Base-by-base conservation (phyloP, 2,113 vertebrate genomes). In the Osmerus eperlanus region DNA sequence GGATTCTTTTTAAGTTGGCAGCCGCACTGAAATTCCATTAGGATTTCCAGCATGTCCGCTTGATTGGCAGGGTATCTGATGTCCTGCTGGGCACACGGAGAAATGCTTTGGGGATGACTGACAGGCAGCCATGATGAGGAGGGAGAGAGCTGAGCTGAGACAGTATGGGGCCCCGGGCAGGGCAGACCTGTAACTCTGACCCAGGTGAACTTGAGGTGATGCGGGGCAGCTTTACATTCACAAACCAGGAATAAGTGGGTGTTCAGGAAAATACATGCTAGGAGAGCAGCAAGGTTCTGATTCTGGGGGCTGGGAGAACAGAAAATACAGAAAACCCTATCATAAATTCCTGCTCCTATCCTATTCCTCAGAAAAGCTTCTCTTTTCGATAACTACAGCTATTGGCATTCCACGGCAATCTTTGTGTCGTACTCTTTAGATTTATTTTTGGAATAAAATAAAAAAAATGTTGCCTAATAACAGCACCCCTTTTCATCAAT, bases 81-180 rank as follows among this genome's bases (percentile, higher is more conserved):
- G 67, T 74, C 56, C 41, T 56, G 63, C 28, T 52, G 64, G 65
- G 54, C 19, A 51, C 21, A 19, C 28, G 21, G 52, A 28, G 68
- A 73, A 73, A 73, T 55, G 62, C 67, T 58, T 28, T 56, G 14
- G 52, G 59, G 41, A 56, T 71, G 56, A 81, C 52, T 67, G 65
- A 55, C 54, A 69, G 58, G 64, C 54, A 51, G 11, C 16, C 36
- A 2, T 19, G 65, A 66, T 66, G 54, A 56, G 23, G 64, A 16
- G 51, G 16, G 54, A 28, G 63, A 23, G 7, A 19, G 18, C 56
- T 11, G 19, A 11, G 58, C 19, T 59, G 8, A 9, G 19, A 59
- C 58, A 21, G 58, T 47, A 47, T 14, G 23, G 23, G 60, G 14
- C 19, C 23, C 19, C 13, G 4, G 19, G 60, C 4, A 1, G 25